phyloP scores from a whole-genome alignment of 2,113 vertebrate genomes.

The Pygoscelis adeliae region DNA sequence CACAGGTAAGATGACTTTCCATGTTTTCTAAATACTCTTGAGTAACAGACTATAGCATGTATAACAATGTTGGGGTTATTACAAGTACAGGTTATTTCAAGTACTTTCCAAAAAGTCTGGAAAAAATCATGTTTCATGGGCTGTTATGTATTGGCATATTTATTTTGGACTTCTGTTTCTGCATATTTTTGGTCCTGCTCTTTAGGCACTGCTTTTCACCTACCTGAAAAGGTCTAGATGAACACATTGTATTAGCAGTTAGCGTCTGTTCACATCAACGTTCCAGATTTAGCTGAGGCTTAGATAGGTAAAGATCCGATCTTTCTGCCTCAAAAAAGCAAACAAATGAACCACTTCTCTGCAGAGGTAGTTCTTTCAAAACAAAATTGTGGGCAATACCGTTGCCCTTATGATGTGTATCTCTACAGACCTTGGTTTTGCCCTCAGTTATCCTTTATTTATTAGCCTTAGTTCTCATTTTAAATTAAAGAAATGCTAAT shows the following conservation, averaged over 20 bases:
- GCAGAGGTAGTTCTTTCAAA: neutral
- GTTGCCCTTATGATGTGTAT: neutral
- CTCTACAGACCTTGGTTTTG: neutral
- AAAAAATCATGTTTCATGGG: neutral
- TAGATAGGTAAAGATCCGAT: neutral
- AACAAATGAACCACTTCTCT: neutral
- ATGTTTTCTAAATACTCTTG: neutral
- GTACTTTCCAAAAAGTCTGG: neutral
- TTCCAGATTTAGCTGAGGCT: neutral
- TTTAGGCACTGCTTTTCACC: neutral
- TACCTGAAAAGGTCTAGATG: neutral
- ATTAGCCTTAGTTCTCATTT: neutral
- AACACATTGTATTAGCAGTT: neutral
- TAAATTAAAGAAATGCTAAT: neutral
- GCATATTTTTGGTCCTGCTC: neutral
- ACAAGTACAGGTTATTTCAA: neutral
- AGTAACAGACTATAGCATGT: neutral
- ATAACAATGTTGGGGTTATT: neutral
- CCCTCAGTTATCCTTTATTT: neutral
- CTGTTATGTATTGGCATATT: neutral
- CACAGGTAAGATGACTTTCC: constrained; percentile 80
- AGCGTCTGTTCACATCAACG: neutral
- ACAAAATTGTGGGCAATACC: neutral
- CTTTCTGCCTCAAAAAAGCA: neutral
- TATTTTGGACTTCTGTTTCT: neutral